phyloP scores from a whole-genome alignment of 2,797 vertebrate species.

The Sebastes dallii region DNA sequence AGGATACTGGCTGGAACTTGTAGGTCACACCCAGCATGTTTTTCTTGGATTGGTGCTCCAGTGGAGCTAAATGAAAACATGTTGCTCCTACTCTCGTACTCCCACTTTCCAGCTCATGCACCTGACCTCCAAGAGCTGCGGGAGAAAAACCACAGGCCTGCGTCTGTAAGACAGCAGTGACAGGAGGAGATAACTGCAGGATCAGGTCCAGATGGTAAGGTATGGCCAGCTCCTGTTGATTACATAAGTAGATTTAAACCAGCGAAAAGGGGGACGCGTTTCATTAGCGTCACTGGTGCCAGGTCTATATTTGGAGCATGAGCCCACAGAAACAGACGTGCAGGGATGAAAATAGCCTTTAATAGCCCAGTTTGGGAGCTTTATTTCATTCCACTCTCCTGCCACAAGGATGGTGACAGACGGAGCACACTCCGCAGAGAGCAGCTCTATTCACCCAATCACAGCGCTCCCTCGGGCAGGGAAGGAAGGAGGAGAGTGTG shows the following conservation, averaged over 20 bases:
- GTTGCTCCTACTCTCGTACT: conserved; percentile 19
- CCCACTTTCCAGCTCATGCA: conserved; percentile 37
- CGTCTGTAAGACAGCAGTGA: conserved; percentile 15
- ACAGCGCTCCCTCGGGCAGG: conserved; percentile 54
- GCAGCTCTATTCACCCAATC: conserved; percentile 68
- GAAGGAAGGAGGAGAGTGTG: conserved; percentile 69
- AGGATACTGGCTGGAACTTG: conserved; percentile 76
- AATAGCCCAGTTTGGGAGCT: conserved; percentile 83
- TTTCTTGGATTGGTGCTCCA: conserved; percentile 63
- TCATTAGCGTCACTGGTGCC: conserved; percentile 76
- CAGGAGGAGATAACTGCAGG: conserved; percentile 42
- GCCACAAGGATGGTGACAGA: conserved; percentile 74
- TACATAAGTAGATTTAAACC: conserved; percentile 81
- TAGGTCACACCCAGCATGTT: conserved; percentile 76
- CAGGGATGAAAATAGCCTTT: conserved; percentile 79
- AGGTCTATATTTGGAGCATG: conserved; percentile 82
- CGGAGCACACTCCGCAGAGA: conserved; percentile 60
- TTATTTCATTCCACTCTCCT: conserved; percentile 75
- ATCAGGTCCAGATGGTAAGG: conserved; percentile 66
- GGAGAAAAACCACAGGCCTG: conserved; percentile 12
- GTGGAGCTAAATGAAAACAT: conserved; percentile 55
- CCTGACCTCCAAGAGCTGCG: conserved; percentile 37
- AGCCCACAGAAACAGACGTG: conserved; percentile 79
- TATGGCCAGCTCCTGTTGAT: conserved; percentile 66
- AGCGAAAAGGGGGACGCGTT: conserved; percentile 71